These are phyloP conservation scores for Liodrosophila aerea DNA, from an alignment of 2,888 invertebrate genomes.

Conservation along the genomic window DNA sequence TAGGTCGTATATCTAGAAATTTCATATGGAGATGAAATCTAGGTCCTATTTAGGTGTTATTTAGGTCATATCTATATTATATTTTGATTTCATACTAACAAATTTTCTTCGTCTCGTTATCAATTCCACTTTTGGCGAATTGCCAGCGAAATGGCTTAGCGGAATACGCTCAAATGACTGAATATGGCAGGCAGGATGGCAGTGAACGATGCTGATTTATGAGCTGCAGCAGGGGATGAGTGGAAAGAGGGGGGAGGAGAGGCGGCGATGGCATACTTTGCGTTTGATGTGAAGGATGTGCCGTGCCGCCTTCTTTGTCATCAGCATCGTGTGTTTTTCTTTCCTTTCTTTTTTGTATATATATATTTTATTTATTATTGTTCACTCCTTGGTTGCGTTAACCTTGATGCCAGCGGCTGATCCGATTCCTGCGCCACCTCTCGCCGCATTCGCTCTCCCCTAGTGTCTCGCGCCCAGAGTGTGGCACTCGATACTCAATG, in stretches of 20 bases:
- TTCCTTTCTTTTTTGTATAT: too few species aligned
- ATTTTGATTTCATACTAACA: too few species aligned
- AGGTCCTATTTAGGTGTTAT: too few species aligned
- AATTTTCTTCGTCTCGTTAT: background rate
- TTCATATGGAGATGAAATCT: too few species aligned
- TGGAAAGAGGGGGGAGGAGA: background rate
- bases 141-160: slow-evolving; percentile 6
- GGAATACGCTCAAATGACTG: slow-evolving; percentile 22
- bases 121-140: background rate
- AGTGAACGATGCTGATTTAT: slow-evolving; percentile 38
- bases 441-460: background rate
- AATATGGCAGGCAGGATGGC: slow-evolving; percentile 22
- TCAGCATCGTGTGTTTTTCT: slow-evolving; percentile 30
- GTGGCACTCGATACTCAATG: background rate
- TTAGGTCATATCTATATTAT: too few species aligned
- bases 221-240: slow-evolving; percentile 1
- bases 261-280: background rate
- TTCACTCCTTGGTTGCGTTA: slow-evolving; percentile 32
- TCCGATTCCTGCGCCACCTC: slow-evolving; percentile 40
- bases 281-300: slow-evolving; percentile 13
- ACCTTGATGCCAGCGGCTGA: slow-evolving; percentile 53
- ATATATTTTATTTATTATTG: slow-evolving; percentile 28
- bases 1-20: too few species aligned
- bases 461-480: background rate
- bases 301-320: slow-evolving; percentile 7